Percentiles rank a stretch among this genome's conserved stretches.
phyloP scores from a whole-genome alignment of 2,888 invertebrate genomes.

The Dastarcus helophoroides region DNA sequence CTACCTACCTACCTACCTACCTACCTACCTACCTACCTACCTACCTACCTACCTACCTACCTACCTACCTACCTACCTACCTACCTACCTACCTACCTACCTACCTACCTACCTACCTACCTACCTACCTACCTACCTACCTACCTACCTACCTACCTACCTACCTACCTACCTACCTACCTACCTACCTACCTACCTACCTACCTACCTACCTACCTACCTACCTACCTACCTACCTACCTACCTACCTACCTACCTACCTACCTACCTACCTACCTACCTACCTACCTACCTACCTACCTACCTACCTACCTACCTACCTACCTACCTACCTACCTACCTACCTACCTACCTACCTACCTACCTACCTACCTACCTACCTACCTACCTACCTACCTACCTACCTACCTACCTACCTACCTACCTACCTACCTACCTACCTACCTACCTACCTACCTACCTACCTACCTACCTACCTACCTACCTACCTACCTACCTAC shows the following conservation, averaged over 20 bases:
- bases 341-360: constrained; percentile 4
- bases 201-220: constrained; percentile 4
- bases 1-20: constrained; percentile 4
- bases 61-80: constrained; percentile 4
- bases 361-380: constrained; percentile 4
- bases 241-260: constrained; percentile 4
- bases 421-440: constrained; percentile 4
- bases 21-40: constrained; percentile 4
- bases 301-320: constrained; percentile 4
- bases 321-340: constrained; percentile 4
- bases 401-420: constrained; percentile 4
- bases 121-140: constrained; percentile 4
- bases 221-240: constrained; percentile 4
- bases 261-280: constrained; percentile 4
- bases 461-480: constrained; percentile 4
- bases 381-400: constrained; percentile 4
- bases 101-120: constrained; percentile 4
- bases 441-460: constrained; percentile 3
- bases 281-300: constrained; percentile 4
- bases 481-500: constrained; percentile 4
- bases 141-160: constrained; percentile 4
- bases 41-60: constrained; percentile 4
- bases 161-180: constrained; percentile 4
- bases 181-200: constrained; percentile 3
- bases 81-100: constrained; percentile 4